Evolutionary conservation across 2,888 invertebrate genomes (phyloP), one percentile per base, ranked within the genome.

Genomic region (Serripes groenlandicus): DNA sequence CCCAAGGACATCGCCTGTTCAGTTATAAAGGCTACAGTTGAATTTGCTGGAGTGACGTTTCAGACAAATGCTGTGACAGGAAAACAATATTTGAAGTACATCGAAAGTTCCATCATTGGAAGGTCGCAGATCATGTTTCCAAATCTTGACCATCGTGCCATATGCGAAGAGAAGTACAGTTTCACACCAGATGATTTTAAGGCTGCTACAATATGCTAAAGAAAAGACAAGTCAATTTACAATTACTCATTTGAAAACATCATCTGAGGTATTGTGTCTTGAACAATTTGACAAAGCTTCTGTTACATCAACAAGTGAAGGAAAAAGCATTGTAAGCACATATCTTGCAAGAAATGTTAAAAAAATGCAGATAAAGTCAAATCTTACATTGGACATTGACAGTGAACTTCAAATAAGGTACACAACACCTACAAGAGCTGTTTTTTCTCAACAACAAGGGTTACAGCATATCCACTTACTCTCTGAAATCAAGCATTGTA

Each of bases 121-220:
- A 64, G 23, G 11, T 32, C 18, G 2, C 34, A 72, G 15, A 75
- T 23, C 28, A 49, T 49, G 32, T 21, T 81, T n/a, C 72, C 76
- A 26, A 72, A 35, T 18, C 28, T 60, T 2, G 28, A 28, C 32
- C 75, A 35, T n/a, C 5, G 72, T 18, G 54, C 69, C 26, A 28
- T 81, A 1, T 81, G 73, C 23, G 73, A 74, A 32, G 77, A 81
- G 37, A 79, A 80, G 23, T 80, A 80, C 54, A 3, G 3, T 2
- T 81, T 70, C 30, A 83, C 75, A 3, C 78, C 78, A 34, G 84
- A 81, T 32, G 64, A 64, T 30, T 64, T 64, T 21, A 64, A 64
- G 34, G 3, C 64, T 7, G 34, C n/a, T 23, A 64, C 64, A n/a
- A 30, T 32, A 34, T 4, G 18, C 18, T 35, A 64, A 34, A 30